Evolutionary conservation across 2,888 invertebrate species (phyloP).

Genomic region (Zygothrica quintamaculata): DNA sequence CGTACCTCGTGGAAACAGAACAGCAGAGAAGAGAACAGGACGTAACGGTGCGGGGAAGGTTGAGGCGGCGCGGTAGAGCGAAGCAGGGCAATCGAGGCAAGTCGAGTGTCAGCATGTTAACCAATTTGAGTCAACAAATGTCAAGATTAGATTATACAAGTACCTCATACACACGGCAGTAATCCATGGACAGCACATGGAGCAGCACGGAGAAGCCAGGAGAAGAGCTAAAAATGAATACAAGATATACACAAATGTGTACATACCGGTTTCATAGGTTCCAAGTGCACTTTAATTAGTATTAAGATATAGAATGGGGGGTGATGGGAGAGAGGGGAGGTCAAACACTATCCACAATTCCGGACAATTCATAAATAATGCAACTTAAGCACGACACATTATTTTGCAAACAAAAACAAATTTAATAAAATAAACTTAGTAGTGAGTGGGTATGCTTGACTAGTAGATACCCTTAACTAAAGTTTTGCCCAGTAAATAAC

Average conservation of each 20-base stretch:
- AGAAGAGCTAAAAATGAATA: too few relatives aligned
- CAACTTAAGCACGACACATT: neutral
- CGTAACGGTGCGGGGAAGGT: neutral
- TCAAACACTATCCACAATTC: neutral
- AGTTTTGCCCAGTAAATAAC: too few relatives aligned
- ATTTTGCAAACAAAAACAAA: too few relatives aligned
- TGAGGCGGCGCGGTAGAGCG: too few relatives aligned
- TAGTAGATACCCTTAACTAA: too few relatives aligned
- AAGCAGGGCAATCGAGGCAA: slow-evolving; percentile 19
- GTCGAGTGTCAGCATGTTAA: slow-evolving; percentile 77
- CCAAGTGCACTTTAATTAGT: slow-evolving; percentile 39
- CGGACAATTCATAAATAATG: slow-evolving; percentile 4
- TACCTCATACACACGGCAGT: slow-evolving; percentile 38
- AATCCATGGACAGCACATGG: slow-evolving; percentile 18
- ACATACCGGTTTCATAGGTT: slow-evolving; percentile 1
- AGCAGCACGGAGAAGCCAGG: neutral
- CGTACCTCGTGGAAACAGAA: slow-evolving; percentile 4
- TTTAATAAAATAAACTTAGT: too few relatives aligned
- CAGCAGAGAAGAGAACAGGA: too few relatives aligned
- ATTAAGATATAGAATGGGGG: slow-evolving; percentile 11
- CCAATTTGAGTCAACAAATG: slow-evolving; percentile 79
- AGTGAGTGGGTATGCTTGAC: too few relatives aligned
- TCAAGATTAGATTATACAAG: slow-evolving; percentile 64
- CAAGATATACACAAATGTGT: too few relatives aligned
- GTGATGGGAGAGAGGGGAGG: neutral